Percentiles rank a stretch among this genome's conserved stretches.
Conservation (phyloP, 2,888 invertebrate genomes). For the Nephrotoma appendiculata region DNA sequence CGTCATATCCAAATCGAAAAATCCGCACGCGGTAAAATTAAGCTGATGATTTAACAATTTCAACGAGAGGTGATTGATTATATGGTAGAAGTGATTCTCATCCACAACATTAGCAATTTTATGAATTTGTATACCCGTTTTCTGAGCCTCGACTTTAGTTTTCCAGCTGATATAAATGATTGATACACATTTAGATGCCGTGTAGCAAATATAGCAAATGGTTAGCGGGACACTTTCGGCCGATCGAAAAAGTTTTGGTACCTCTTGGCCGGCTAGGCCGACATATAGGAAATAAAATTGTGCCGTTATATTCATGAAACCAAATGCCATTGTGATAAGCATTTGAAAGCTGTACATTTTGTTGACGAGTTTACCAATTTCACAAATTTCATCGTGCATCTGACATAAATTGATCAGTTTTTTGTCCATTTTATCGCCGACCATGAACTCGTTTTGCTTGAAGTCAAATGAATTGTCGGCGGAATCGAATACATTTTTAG, state of each 20-base stretch:
- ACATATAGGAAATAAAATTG: constrained; percentile 32
- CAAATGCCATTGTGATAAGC: constrained; percentile 30
- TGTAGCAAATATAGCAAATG: constrained; percentile 23
- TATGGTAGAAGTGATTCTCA: constrained; percentile 29
- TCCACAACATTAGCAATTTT: constrained; percentile 30
- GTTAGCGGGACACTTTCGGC: constrained; percentile 27
- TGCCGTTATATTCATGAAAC: constrained; percentile 31
- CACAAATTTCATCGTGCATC: constrained; percentile 31
- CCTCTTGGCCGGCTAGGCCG: constrained; percentile 21
- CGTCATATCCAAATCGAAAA: constrained; percentile 32
- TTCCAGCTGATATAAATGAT: constrained; percentile 31
- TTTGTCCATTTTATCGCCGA: constrained; percentile 25
- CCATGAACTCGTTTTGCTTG: constrained; percentile 18
- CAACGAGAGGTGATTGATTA: constrained; percentile 31
- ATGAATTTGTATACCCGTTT: constrained; percentile 30
- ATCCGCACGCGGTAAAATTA: constrained; percentile 32
- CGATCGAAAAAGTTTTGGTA: constrained; percentile 29
- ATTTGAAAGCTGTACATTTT: constrained; percentile 31
- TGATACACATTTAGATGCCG: constrained; percentile 29
- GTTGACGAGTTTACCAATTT: constrained; percentile 29
- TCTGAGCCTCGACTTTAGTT: constrained; percentile 28
- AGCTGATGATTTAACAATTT: constrained; percentile 31
- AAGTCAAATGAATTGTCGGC: background rate
- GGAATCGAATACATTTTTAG: background rate
- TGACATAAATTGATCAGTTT: constrained; percentile 30